These are phyloP conservation scores for Alentia gelatinosa DNA, from an alignment of 2,888 invertebrate species.

Conservation along the genomic window DNA sequence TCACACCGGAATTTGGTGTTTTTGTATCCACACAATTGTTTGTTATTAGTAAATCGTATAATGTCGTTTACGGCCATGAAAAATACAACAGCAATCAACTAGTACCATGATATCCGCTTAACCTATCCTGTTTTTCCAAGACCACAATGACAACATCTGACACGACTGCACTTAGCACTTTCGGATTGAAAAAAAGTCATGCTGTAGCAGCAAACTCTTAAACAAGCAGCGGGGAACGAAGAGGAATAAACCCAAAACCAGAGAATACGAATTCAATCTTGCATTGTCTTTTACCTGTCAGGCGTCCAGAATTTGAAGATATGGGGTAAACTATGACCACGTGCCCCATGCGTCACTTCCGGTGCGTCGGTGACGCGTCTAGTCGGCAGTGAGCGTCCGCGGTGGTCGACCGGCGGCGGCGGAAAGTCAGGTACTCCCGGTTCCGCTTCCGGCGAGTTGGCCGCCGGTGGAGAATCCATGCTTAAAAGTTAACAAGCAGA, in stretches of 20 bases:
- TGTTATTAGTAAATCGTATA: too few relatives aligned
- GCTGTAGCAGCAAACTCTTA: background rate
- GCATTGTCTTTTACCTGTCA: slow-evolving; percentile 22
- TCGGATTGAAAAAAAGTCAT: too few relatives aligned
- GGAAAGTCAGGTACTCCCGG: slow-evolving; percentile 2
- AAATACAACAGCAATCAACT: too few relatives aligned
- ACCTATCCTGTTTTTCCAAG: too few relatives aligned
- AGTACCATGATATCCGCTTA: too few relatives aligned
- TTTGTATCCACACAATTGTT: too few relatives aligned
- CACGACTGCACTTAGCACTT: too few relatives aligned
- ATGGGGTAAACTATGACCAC: slow-evolving; percentile 29
- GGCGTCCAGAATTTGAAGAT: slow-evolving; percentile 52
- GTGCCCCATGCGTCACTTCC: background rate
- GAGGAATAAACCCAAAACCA: background rate
- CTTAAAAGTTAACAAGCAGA: slow-evolving; percentile 37
- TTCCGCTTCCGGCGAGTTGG: slow-evolving; percentile 2
- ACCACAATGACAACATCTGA: too few relatives aligned
- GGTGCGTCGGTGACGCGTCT: slow-evolving; percentile 12
- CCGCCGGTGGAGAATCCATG: slow-evolving; percentile 35
- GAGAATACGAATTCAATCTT: background rate
- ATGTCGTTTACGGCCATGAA: too few relatives aligned
- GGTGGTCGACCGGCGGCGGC: slow-evolving; percentile 40
- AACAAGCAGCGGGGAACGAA: background rate
- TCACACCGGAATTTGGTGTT: too few relatives aligned
- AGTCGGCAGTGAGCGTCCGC: slow-evolving; percentile 35